phyloP scores from a whole-genome alignment of 2,113 vertebrate genomes.

The Edolisoma coerulescens region DNA sequence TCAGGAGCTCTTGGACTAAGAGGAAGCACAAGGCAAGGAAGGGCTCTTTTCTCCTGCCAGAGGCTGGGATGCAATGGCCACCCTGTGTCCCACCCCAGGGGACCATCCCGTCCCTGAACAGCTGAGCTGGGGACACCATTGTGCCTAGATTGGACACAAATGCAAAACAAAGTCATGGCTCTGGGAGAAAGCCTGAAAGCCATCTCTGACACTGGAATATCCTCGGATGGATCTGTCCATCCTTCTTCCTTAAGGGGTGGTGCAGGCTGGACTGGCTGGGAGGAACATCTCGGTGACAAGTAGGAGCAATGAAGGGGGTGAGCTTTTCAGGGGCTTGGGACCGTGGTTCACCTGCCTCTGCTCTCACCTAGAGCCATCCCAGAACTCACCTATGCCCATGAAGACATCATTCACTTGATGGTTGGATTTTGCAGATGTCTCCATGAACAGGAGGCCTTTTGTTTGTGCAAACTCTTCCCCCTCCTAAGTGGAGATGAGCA shows the following conservation, averaged over 20 bases:
- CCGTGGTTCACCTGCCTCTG: not conserved
- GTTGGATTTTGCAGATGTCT: constrained; percentile 76
- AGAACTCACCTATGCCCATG: constrained; percentile 62
- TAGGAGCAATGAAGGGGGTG: not conserved
- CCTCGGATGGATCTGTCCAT: not conserved
- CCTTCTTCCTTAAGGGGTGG: not conserved
- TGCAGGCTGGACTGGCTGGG: rapidly evolving
- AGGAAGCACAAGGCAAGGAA: not conserved
- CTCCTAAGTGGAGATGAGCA: constrained; percentile 61
- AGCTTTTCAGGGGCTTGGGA: not conserved
- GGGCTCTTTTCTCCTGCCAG: not conserved
- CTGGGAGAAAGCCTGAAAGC: not conserved
- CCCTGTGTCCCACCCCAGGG: rapidly evolving
- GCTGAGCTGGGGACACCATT: not conserved
- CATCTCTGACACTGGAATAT: not conserved
- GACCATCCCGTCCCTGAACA: not conserved
- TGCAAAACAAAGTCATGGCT: not conserved
- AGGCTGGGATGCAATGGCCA: not conserved
- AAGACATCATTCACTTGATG: constrained; percentile 70
- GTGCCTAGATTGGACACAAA: rapidly evolving
- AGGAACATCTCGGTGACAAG: not conserved
- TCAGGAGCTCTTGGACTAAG: constrained; percentile 61
- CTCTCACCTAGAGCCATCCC: not conserved
- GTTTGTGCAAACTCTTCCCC: constrained; percentile 70
- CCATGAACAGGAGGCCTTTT: constrained; percentile 69